These are phyloP conservation scores for Hydrolagus colliei DNA, from an alignment of 2,797 vertebrate genomes.

Conservation along the genomic window DNA sequence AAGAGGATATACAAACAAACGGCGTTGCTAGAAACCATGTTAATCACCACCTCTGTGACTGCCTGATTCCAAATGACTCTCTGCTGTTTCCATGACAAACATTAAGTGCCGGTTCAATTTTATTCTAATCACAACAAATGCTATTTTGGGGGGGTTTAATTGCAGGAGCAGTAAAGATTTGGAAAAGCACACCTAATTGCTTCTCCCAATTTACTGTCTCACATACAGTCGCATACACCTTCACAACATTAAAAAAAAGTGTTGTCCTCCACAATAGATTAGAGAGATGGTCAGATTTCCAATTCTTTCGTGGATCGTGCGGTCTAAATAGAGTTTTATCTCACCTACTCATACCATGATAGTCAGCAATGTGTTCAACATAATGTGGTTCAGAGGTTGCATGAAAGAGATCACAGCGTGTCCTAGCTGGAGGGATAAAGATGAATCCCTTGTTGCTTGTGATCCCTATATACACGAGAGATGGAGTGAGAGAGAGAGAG, in stretches of 20 bases:
- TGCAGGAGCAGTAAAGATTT: conserved; percentile 1
- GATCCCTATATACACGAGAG: neutral
- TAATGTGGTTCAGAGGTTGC: no score
- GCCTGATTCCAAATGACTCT: conserved; percentile 19
- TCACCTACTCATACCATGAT: neutral
- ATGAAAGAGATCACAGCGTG: no score
- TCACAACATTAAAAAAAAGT: neutral
- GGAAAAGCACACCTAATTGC: conserved; percentile 17
- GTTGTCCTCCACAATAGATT: neutral
- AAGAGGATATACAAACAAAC: neutral
- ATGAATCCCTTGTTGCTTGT: no score
- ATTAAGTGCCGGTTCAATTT: neutral
- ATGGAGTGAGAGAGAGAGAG: conserved; percentile 33
- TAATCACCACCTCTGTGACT: conserved; percentile 11
- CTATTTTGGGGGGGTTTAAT: conserved; percentile 27
- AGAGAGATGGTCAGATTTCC: neutral
- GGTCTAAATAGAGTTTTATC: neutral
- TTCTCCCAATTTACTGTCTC: neutral
- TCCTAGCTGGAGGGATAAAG: no score
- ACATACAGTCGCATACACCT: neutral
- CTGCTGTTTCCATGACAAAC: neutral
- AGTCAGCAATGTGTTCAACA: neutral
- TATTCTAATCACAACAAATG: conserved; percentile 23
- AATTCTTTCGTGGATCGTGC: neutral
- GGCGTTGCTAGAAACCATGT: neutral